These are phyloP conservation scores for Cygnus buccinator DNA, from an alignment of 2,113 vertebrate genomes.

Conservation along the genomic window DNA sequence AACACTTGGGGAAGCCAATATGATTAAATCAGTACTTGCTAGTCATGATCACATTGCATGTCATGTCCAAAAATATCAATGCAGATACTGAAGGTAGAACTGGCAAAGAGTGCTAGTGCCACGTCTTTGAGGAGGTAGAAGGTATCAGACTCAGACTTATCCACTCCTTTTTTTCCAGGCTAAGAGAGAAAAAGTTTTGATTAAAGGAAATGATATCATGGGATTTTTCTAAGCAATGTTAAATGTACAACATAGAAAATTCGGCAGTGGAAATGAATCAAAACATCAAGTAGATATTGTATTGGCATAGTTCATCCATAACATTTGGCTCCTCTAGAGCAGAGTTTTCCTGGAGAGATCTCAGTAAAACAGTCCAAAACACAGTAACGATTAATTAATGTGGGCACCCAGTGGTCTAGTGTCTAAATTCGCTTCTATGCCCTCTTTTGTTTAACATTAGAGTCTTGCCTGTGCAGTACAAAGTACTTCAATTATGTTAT, in stretches of 20 bases:
- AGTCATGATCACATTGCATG: background rate
- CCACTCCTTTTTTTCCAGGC: background rate
- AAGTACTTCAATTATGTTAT: background rate
- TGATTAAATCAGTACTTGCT: constrained; percentile 62
- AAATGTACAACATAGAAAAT: background rate
- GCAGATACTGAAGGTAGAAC: constrained; percentile 27
- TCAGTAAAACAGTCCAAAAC: background rate
- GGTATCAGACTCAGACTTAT: background rate
- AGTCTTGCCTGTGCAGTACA: background rate
- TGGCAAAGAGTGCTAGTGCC: background rate
- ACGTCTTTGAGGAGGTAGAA: background rate
- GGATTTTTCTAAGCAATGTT: constrained; percentile 21
- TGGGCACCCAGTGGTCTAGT: background rate
- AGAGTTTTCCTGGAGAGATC: background rate
- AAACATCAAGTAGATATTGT: background rate
- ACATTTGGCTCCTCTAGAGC: background rate
- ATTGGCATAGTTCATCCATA: background rate
- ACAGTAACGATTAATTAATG: background rate
- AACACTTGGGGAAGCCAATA: constrained; percentile 48
- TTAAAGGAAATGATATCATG: constrained; percentile 61
- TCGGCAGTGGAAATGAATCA: constrained; percentile 38
- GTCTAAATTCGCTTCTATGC: background rate
- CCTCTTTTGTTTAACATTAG: background rate
- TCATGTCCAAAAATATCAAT: constrained; percentile 56
- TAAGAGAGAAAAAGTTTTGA: constrained; percentile 5